phyloP scores from a whole-genome alignment of 2,797 vertebrate genomes.

The Rhabdophis nuchalis region DNA sequence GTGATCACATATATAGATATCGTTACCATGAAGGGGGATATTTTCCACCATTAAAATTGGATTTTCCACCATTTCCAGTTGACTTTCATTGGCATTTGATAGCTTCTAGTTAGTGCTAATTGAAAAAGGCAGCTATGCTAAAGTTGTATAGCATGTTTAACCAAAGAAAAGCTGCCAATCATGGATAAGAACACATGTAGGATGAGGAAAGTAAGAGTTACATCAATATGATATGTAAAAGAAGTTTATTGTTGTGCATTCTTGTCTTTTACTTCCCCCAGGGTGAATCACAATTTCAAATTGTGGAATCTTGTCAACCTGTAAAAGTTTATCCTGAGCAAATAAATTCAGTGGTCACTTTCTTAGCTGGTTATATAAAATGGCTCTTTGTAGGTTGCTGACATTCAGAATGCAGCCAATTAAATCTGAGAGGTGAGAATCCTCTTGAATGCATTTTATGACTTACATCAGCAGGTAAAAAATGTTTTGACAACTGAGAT shows the following conservation, averaged over 20 bases:
- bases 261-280: neutral
- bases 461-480: slow-evolving; percentile 5
- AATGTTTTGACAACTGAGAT: slow-evolving; percentile 19
- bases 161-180: neutral
- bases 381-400: neutral
- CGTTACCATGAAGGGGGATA: neutral
- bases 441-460: neutral
- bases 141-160: neutral
- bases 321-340: neutral
- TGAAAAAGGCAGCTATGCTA: neutral
- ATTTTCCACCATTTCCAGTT: neutral
- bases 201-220: neutral
- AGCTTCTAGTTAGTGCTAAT: neutral
- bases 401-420: neutral
- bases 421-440: neutral
- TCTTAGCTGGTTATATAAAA: neutral
- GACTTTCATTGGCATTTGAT: neutral
- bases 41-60: neutral
- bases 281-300: neutral
- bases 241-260: neutral
- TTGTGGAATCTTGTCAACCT: neutral
- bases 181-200: neutral
- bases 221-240: neutral
- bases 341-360: neutral
- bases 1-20: neutral